Percentiles rank a stretch among this genome's conserved stretches.
Conservation (phyloP, 2,113 vertebrate genomes). For the Cepphus grylle region DNA sequence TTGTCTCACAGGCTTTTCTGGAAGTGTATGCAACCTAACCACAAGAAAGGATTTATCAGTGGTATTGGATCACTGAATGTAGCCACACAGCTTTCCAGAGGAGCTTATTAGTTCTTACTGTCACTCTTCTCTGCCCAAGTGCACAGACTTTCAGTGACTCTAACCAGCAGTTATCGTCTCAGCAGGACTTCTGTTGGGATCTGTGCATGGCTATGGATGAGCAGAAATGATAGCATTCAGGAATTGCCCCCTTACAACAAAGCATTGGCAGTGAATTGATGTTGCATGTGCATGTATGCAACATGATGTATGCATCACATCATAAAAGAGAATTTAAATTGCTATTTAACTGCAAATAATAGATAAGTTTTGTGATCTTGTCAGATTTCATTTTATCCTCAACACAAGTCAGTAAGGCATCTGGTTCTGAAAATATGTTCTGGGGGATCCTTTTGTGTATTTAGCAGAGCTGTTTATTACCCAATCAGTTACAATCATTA, state of each 20-base stretch:
- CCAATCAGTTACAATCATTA: not conserved
- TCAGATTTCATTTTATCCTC: slow-evolving; percentile 12
- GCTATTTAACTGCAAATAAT: not conserved
- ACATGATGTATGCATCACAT: not conserved
- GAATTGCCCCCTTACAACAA: not conserved
- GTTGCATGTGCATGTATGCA: not conserved
- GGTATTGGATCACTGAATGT: not conserved
- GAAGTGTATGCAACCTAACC: not conserved
- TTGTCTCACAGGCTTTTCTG: not conserved
- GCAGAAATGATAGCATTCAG: not conserved
- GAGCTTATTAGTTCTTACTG: not conserved
- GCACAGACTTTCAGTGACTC: not conserved
- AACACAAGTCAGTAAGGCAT: not conserved
- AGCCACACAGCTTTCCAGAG: not conserved
- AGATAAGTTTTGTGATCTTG: not conserved
- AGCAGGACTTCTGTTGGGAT: not conserved
- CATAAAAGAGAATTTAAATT: not conserved
- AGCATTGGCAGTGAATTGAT: not conserved
- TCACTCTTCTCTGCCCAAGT: not conserved
- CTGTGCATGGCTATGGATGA: not conserved
- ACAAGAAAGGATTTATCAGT: not conserved
- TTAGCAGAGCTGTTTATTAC: not conserved
- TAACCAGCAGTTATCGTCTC: not conserved
- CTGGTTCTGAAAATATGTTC: not conserved
- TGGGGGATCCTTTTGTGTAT: not conserved